Evolutionary conservation across 2,797 vertebrate species (phyloP), one percentile per base, ranked within the genome.

Genomic region (Pseudopleuronectes americanus): DNA sequence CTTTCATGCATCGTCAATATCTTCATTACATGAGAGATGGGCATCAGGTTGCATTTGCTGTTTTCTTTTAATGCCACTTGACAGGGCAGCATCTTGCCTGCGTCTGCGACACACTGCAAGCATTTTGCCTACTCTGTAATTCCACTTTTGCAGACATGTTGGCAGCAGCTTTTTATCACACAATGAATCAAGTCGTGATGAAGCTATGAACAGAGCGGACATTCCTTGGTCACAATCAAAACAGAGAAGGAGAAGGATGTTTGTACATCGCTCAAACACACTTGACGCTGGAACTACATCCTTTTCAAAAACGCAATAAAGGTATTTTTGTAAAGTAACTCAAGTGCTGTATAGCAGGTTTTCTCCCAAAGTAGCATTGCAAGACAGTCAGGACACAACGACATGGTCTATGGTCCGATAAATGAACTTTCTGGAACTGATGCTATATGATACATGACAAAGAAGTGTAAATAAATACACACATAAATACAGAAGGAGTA

Each of bases 1-100:
- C 90, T 90, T 94, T 94, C 92, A 93, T 91, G 88, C 92, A 92
- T 92, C 93, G 92, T 93, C 91, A 93, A 93, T 93, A 93, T 93
- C 93, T 94, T 95, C 89, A 93, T 94, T 92, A 93, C 67, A 80
- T 78, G 89, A 90, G 91, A 87, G 91, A 94, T 81, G 87, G 86
- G 87, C 87, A 90, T 95, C 92, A 90, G 79, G 77, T 92, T 90
- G 83, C 71, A 41, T 93, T 94, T 92, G 89, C 85, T 49, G 73
- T 81, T 86, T 81, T 77, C 69, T 7, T 64, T 64, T 89, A 88
- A 94, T 93, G 86, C 68, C 74, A 70, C 81, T 81, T 92, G 93
- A 95, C 93, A 94, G 87, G 86, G 77, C 67, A 81, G 84, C 90
- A 90, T 92, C 92, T 91, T 92, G 84, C 76, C 86, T 80, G 76